A percentile compares a stretch with the other conserved stretches of the same genome.
These are phyloP conservation scores for Thaleichthys pacificus DNA, from an alignment of 2,797 vertebrate species.

Conservation along the genomic window DNA sequence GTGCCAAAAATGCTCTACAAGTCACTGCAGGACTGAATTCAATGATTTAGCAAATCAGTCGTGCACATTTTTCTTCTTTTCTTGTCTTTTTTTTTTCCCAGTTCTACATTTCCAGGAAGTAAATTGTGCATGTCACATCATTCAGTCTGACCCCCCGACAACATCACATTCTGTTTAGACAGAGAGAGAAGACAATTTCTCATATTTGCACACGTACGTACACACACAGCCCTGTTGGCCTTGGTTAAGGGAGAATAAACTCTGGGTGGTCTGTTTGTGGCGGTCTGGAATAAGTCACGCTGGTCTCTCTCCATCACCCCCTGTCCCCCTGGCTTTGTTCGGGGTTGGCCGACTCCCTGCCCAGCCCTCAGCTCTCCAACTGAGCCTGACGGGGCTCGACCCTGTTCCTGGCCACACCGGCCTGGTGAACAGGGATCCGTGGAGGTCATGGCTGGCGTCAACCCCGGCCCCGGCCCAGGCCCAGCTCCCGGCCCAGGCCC, in stretches of 20 bases:
- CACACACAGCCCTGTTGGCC: conserved; percentile 4
- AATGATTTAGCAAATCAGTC: neutral
- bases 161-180: conserved; percentile 6
- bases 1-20: conserved; percentile 24
- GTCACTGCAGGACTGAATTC: conserved; percentile 24
- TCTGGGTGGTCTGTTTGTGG: conserved; percentile 18
- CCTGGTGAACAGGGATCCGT: too few species aligned
- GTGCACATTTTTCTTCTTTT: neutral
- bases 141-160: neutral
- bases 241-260: neutral
- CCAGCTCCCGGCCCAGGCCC: too few species aligned
- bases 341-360: neutral
- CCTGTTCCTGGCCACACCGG: too few species aligned
- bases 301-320: neutral
- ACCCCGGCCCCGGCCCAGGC: too few species aligned
- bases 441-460: too few species aligned
- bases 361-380: neutral
- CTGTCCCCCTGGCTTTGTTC: conserved; percentile 9
- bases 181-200: conserved; percentile 23
- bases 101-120: neutral
- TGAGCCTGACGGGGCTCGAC: neutral
- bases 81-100: neutral
- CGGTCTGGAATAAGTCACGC: conserved; percentile 9
- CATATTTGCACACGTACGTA: conserved; percentile 14
- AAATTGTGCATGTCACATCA: neutral